phyloP scores from a whole-genome alignment of 2,113 vertebrate genomes.

The Gobiocypris rarus region DNA sequence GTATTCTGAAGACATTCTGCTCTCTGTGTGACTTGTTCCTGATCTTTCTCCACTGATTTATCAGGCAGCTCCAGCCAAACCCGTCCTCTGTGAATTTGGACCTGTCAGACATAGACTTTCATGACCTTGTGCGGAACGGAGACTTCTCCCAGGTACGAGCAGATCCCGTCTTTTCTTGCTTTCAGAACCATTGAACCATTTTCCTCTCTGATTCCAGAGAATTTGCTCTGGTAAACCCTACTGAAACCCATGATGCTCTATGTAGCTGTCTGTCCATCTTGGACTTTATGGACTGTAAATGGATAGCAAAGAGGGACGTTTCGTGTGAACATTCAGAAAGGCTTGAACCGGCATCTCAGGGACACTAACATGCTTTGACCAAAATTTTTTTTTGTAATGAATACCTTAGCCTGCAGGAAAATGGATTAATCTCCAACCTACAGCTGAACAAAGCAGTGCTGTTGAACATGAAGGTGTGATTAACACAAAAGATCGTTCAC shows the following conservation, averaged over 20 bases:
- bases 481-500: not conserved
- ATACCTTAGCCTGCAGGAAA: not conserved
- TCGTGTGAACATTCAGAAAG: too few species aligned
- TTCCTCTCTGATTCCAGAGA: not conserved
- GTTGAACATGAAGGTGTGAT: not conserved
- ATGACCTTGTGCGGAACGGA: conserved; percentile 40
- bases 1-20: not conserved
- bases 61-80: conserved; percentile 49
- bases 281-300: not conserved
- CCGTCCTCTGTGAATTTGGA: conserved; percentile 46
- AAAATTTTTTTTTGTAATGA: too few species aligned
- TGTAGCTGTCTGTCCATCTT: not conserved
- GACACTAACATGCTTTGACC: too few species aligned
- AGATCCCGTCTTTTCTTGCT: not conserved
- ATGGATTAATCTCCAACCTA: not conserved
- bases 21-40: not conserved
- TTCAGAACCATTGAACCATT: not conserved
- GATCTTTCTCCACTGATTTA: not conserved
- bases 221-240: not conserved
- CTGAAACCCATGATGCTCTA: not conserved
- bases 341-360: too few species aligned
- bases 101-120: conserved; percentile 44
- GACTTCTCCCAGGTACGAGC: conserved; percentile 44
- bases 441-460: not conserved
- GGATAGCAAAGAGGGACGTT: too few species aligned